These are phyloP conservation scores for Luidia sarsii DNA, from an alignment of 53 echinoderm and acorn worm genomes.

Conservation along the genomic window DNA sequence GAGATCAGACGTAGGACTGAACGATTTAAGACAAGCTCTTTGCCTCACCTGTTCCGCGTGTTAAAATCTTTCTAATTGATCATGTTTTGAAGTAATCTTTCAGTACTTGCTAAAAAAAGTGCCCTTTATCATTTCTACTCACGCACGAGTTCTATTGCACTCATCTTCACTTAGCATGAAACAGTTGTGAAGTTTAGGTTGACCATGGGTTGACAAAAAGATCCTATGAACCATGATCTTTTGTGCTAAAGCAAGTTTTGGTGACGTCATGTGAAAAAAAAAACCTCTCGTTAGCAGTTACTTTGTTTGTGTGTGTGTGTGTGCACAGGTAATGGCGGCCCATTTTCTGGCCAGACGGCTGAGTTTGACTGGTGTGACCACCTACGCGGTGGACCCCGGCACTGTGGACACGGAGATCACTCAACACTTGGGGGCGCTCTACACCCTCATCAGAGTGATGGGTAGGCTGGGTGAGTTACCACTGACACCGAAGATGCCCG, in stretches of 20 bases:
- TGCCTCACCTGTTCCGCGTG: constrained; percentile 1
- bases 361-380: constrained; percentile 1
- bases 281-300: too few relatives aligned
- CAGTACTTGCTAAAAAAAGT: background rate
- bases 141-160: too few relatives aligned
- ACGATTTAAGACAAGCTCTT: too few relatives aligned
- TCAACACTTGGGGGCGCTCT: background rate
- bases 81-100: constrained; percentile 1
- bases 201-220: too few relatives aligned
- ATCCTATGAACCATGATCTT: too few relatives aligned
- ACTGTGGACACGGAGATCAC: constrained; percentile 33
- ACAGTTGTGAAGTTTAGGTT: too few relatives aligned
- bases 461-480: constrained; percentile 14
- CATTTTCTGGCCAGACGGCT: constrained; percentile 42
- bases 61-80: background rate
- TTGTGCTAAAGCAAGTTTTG: too few relatives aligned
- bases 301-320: background rate
- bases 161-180: too few relatives aligned
- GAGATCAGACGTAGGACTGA: constrained; percentile 5
- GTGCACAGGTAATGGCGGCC: constrained; percentile 47
- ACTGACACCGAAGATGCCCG: too few relatives aligned
- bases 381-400: constrained; percentile 42
- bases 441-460: background rate
- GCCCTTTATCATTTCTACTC: too few relatives aligned
- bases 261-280: too few relatives aligned